Evolutionary conservation across 2,888 invertebrate species (phyloP), one percentile per base, ranked within the genome.

Genomic region (Charanyca ferruginea): DNA sequence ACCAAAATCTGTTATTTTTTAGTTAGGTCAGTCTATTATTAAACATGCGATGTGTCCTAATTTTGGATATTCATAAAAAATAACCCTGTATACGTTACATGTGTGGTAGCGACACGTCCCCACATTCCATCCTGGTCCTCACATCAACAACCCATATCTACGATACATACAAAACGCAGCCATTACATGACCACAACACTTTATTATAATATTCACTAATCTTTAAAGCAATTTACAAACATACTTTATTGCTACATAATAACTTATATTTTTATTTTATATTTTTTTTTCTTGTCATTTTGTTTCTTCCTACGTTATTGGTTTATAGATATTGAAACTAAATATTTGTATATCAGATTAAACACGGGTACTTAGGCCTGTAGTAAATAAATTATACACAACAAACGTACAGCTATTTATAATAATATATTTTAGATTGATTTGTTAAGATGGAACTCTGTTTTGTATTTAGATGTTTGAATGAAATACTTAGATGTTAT

Each of bases 121-220:
- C 23, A 25, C 62, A 22, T 49, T 53, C 75, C 70, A 11, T 8
- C 57, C 73, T 75, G 75, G 63, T 76, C 73, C 72, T 71, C 64
- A 41, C 68, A 44, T 78, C 84, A 84, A 83, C 83, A 80, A 79
- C 76, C 83, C 84, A 84, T 86, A 78, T 77, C 69, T 91, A 91
- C 87, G 86, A 89, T 87, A 90, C 89, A 90, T 90, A 90, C 87
- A 89, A 85, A 83, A 84, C 73, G 69, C 82, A 61, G 84, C 80
- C 94, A 94, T 94, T 91, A 91, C 73, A 94, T 94, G 94, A 80
- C 85, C 82, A 77, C 84, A 84, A 73, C 72, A 72, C 38, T 66
- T 75, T 77, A 62, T 42, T 72, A 72, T 72, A 32, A 81, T 83
- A 83, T 87, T 80, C 66, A 81, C 84, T 87, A 88, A 73, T 67